Base-by-base conservation (phyloP, 1,140 invertebrate species). In the Tribolium madens region DNA sequence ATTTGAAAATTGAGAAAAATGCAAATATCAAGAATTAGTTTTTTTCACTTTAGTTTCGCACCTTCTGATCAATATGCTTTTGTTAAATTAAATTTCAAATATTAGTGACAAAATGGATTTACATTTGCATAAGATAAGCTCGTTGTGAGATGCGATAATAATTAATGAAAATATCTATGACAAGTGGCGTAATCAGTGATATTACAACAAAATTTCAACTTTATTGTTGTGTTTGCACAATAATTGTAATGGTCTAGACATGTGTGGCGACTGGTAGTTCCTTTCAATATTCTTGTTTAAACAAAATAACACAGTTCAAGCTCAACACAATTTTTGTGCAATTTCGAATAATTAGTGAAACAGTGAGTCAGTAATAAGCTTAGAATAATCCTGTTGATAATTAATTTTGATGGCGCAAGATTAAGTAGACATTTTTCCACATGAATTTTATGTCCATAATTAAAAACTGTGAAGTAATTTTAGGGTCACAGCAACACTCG, bases 101-200 rank as follows among this genome's bases (percentile, higher is more conserved):
- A n/a, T n/a, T n/a, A n/a, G n/a, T n/a, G n/a, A n/a, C n/a, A n/a
- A n/a, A n/a, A n/a, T n/a, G n/a, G n/a, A n/a, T n/a, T n/a, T n/a
- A n/a, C n/a, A n/a, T n/a, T n/a, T n/a, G n/a, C n/a, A n/a, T n/a
- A n/a, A n/a, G n/a, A n/a, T n/a, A 57, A 57, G 18, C 52, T 18
- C 7, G 18, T n/a, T 21, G 52, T 12, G 15, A 6, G 4, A 21
- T n/a, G 10, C 1, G 3, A 57, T 57, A 57, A 57, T 57, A 57
- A 57, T 57, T 57, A 57, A 57, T 57, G 26, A 33, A 64, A 33
- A 12, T 64, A 64, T 64, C 36, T 64, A 64, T 64, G 57, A 64
- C 57, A 64, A 33, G 14, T 64, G 21, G n/a, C 57, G 57, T 64
- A 64, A 57, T 64, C 57, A n/a, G 48, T 12, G 21, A 33, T 14